Conservation (phyloP, 1,140 invertebrate species). For the Gerris buenoi region DNA sequence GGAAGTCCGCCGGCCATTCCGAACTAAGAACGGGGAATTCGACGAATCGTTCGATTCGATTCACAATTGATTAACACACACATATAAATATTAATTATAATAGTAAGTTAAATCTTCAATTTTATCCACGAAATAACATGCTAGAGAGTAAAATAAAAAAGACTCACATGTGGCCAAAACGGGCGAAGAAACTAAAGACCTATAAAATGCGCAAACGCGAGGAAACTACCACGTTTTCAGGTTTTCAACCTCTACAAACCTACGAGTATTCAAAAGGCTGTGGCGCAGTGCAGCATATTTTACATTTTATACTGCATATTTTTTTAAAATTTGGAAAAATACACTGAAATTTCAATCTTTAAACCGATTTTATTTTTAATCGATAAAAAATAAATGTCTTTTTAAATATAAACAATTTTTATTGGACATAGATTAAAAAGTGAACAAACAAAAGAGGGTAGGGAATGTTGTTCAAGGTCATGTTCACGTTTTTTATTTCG, state of each 20-base stretch:
- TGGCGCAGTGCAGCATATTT: neutral
- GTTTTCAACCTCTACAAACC: neutral
- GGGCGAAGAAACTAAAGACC: constrained; percentile 14
- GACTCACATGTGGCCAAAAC: constrained; percentile 21
- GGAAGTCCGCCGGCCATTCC: neutral
- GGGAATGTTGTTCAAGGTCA: constrained; percentile 11
- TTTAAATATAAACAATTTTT: too few relatives aligned
- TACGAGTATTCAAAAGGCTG: neutral
- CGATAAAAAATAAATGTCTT: too few relatives aligned
- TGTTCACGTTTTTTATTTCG: constrained; percentile 12
- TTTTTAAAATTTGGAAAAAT: too few relatives aligned
- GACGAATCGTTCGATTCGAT: too few relatives aligned
- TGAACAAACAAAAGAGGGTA: neutral
- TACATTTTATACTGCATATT: too few relatives aligned
- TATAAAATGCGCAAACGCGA: constrained; percentile 16
- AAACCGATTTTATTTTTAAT: too few relatives aligned
- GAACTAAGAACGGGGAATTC: too few relatives aligned
- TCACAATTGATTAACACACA: neutral
- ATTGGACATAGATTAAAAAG: too few relatives aligned
- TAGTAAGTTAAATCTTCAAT: neutral
- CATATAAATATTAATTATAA: neutral
- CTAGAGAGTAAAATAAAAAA: neutral
- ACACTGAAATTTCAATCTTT: too few relatives aligned
- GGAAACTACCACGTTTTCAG: constrained; percentile 7
- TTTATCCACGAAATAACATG: neutral